These are phyloP conservation scores for Drosophila anceps DNA, from an alignment of 2,888 invertebrate species.

Conservation along the genomic window DNA sequence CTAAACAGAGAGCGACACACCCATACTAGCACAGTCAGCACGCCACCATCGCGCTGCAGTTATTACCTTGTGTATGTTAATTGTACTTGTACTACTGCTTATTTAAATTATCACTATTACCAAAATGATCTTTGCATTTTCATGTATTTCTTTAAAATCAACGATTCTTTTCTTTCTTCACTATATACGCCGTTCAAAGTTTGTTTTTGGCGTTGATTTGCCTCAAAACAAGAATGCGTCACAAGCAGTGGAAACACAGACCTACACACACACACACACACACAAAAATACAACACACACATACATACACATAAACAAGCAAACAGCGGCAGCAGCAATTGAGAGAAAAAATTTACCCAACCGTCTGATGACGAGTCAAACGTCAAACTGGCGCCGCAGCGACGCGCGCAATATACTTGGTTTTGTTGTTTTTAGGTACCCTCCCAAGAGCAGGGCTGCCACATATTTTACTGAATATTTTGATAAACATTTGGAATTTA, in stretches of 20 bases:
- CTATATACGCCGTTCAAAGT: constrained; percentile 41
- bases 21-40: constrained; percentile 47
- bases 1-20: constrained; percentile 49
- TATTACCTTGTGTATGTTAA: constrained; percentile 41
- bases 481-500: neutral
- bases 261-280: constrained; percentile 30
- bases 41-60: constrained; percentile 43
- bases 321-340: constrained; percentile 53
- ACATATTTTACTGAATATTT: neutral
- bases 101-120: constrained; percentile 35
- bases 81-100: constrained; percentile 43
- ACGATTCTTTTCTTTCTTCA: constrained; percentile 42
- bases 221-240: constrained; percentile 78
- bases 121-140: constrained; percentile 23
- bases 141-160: constrained; percentile 37
- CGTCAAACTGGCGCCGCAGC: constrained; percentile 76
- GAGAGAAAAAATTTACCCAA: constrained; percentile 70
- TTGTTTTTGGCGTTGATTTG: constrained; percentile 59
- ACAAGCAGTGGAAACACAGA: constrained; percentile 55
- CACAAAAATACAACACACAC: constrained; percentile 1
- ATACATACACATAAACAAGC: constrained; percentile 43
- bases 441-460: constrained; percentile 67
- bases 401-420: constrained; percentile 65
- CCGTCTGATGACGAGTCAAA: constrained; percentile 77
- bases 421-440: constrained; percentile 74